Evolutionary conservation across 2,797 vertebrate genomes (phyloP).

Genomic region (Danio aesculapii): DNA sequence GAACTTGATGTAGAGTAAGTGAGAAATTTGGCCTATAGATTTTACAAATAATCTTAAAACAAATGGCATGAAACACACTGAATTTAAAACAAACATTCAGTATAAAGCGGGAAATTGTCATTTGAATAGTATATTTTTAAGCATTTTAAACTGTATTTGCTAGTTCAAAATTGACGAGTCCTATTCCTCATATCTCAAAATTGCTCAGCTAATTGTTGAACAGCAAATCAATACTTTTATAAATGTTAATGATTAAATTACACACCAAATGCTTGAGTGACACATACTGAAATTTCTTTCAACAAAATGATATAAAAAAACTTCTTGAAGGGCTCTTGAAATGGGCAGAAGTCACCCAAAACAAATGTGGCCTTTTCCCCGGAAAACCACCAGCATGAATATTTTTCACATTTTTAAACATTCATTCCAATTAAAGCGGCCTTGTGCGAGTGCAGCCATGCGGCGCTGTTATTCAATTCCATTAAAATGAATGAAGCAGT

Average conservation of each 20-base stretch:
- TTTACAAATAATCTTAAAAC: too few species aligned
- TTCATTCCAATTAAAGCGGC: conserved; percentile 83
- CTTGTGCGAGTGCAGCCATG: conserved; percentile 79
- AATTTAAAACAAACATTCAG: too few species aligned
- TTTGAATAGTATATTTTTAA: neutral
- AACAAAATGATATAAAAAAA: neutral
- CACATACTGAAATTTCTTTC: neutral
- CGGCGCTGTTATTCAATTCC: conserved; percentile 84
- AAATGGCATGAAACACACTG: too few species aligned
- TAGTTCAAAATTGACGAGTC: neutral
- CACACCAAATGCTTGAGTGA: neutral
- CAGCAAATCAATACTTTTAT: neutral
- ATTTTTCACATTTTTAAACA: conserved; percentile 70
- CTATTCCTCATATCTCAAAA: neutral
- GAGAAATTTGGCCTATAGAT: too few species aligned
- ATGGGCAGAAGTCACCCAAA: conserved; percentile 46
- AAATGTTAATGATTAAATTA: neutral
- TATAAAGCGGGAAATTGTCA: too few species aligned
- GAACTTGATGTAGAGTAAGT: neutral
- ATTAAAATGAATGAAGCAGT: conserved; percentile 83
- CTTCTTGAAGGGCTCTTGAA: conserved; percentile 2
- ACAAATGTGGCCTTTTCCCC: conserved; percentile 65
- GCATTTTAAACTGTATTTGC: neutral
- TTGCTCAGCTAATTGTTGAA: neutral
- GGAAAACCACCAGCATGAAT: conserved; percentile 67